Evolutionary conservation across 2,797 vertebrate genomes (phyloP), one percentile per base, ranked within the genome.

Genomic region (Perdix hodgsoniae): DNA sequence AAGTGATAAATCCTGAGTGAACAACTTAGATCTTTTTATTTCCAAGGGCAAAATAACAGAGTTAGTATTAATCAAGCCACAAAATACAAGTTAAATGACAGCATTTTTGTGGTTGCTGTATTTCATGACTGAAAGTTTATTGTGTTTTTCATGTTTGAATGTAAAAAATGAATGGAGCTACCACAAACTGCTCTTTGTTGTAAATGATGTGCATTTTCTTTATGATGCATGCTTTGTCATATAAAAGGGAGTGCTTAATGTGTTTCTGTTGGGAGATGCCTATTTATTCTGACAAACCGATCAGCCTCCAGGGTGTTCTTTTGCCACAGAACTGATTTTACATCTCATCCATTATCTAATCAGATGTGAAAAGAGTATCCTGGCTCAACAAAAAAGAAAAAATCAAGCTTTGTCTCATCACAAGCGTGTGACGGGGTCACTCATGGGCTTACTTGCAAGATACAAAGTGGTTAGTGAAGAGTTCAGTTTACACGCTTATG

Each of bases 211-310:
- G 86, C 71, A 75, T 96, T 95, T 96, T 88, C 92, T 95, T 94
- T 88, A 85, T 86, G 89, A 93, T 93, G 80, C 63, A 79, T 91
- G 84, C 91, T 95, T 83, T 83, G 81, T 80, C 91, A 81, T 91
- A 83, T 42, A 95, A 90, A 91, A 92, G 86, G 78, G 95, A 94
- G 85, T 74, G 50, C 85, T 96, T 95, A 95, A 95, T 96, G 95
- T 84, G 83, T 97, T 96, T 95, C 93, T 97, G 94, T 96, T 95
- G 91, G 94, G 95, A 94, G 96, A 97, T 93, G 86, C 97, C 97
- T 97, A 96, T 97, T 97, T 97, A 97, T 97, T 97, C 94, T 97
- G 97, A 98, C 97, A 97, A 96, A 98, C 90, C 1, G 81, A 98
- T 96, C 96, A 96, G 94, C 96, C 97, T 97, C 95, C 24, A 1